Percentiles rank a stretch among this genome's conserved stretches.
Conservation (phyloP, 2,888 invertebrate genomes). For the Empis livida region DNA sequence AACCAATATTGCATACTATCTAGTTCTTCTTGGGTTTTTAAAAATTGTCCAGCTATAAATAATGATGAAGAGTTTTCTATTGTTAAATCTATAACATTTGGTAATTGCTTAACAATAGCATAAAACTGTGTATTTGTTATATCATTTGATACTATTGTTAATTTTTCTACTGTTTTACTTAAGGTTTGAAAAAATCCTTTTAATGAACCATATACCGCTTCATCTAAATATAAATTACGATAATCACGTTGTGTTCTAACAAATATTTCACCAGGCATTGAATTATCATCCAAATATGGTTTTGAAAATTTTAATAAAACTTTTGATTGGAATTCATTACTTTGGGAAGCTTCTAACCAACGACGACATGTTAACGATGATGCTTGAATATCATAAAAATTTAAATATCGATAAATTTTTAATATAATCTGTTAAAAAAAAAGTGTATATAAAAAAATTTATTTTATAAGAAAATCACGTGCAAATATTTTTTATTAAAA, state of each 20-base stretch:
- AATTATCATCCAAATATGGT: constrained; percentile 25
- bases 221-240: constrained; percentile 25
- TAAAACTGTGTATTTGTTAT: constrained; percentile 50
- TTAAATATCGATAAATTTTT: constrained; percentile 48
- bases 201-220: constrained; percentile 27
- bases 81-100: constrained; percentile 43
- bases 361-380: constrained; percentile 50
- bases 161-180: constrained; percentile 42
- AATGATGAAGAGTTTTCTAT: constrained; percentile 54
- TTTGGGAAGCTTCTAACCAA: constrained; percentile 56
- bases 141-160: constrained; percentile 47
- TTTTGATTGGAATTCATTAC: constrained; percentile 37
- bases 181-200: constrained; percentile 44
- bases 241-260: constrained; percentile 24
- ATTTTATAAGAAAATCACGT: background rate
- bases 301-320: constrained; percentile 26
- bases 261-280: constrained; percentile 23
- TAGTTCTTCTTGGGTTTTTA: constrained; percentile 47
- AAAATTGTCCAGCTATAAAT: constrained; percentile 58
- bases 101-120: constrained; percentile 43
- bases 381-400: constrained; percentile 50
- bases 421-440: constrained; percentile 42
- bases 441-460: background rate
- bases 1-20: constrained; percentile 34
- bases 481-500: background rate